These are phyloP conservation scores for Brachylomia viminalis DNA, from an alignment of 2,888 invertebrate genomes.

Conservation along the genomic window DNA sequence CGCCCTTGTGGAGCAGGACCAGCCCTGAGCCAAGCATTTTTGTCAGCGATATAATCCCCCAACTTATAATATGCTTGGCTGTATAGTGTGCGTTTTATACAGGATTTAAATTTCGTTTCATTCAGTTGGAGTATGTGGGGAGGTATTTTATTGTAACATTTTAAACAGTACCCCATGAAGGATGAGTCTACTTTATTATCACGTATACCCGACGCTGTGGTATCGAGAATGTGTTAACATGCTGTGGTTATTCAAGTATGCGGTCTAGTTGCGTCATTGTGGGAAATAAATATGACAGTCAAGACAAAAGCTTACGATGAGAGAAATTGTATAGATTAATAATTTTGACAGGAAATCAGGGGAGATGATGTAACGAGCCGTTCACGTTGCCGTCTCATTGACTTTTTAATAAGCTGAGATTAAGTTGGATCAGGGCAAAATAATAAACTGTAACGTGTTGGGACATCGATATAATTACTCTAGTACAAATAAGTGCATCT, in stretches of 20 bases:
- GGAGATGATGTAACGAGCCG: constrained; percentile 61
- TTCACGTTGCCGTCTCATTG: constrained; percentile 55
- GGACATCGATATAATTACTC: constrained; percentile 21
- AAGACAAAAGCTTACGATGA: constrained; percentile 60
- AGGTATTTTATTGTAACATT: too few relatives aligned
- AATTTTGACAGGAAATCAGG: constrained; percentile 66
- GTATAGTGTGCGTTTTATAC: too few relatives aligned
- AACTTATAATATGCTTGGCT: too few relatives aligned
- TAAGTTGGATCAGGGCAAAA: constrained; percentile 52
- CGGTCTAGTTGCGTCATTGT: constrained; percentile 63
- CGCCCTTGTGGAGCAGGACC: too few relatives aligned
- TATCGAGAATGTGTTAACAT: constrained; percentile 54
- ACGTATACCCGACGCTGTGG: constrained; percentile 40
- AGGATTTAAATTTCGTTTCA: too few relatives aligned
- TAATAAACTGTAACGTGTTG: constrained; percentile 47
- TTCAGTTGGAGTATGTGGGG: too few relatives aligned
- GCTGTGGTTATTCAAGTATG: constrained; percentile 53
- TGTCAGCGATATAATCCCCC: too few relatives aligned
- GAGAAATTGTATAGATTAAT: constrained; percentile 69
- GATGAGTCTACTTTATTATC: too few relatives aligned
- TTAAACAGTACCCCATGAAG: too few relatives aligned
- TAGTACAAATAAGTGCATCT: constrained; percentile 34
- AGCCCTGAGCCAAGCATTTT: too few relatives aligned
- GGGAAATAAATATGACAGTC: constrained; percentile 62
- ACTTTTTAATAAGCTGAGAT: constrained; percentile 66